Conservation (phyloP, 2,888 invertebrate genomes). For the Cephus sareptanus region DNA sequence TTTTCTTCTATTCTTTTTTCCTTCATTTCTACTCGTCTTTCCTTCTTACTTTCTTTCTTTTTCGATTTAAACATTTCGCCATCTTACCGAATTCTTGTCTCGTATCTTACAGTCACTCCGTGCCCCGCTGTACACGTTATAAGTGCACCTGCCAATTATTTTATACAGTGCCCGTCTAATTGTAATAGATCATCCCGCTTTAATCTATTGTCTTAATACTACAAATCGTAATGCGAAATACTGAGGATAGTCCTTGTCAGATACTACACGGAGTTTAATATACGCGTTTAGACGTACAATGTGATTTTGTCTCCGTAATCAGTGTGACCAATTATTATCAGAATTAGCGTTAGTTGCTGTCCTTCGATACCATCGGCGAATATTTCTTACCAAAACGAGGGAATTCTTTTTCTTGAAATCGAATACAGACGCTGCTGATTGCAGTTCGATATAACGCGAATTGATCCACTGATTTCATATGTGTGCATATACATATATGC, state of each 20-base stretch:
- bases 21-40: constrained; percentile 20
- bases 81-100: constrained; percentile 1
- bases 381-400: neutral
- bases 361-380: neutral
- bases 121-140: neutral
- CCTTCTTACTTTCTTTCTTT: constrained; percentile 6
- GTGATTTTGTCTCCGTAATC: neutral
- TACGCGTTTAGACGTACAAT: neutral
- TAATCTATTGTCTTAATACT: neutral
- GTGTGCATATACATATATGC: neutral
- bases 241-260: neutral
- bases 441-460: neutral
- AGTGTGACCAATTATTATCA: neutral
- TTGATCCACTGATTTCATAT: neutral
- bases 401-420: neutral
- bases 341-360: neutral
- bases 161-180: neutral
- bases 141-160: neutral
- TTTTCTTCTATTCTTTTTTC: constrained; percentile 6
- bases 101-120: constrained; percentile 9
- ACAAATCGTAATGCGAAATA: neutral
- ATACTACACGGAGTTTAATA: neutral
- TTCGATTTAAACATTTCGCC: neutral
- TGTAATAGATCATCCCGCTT: neutral
- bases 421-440: neutral